Evolutionary conservation across 2,113 vertebrate genomes (phyloP), one percentile per base, ranked within the genome.

Genomic region (Grantiella picta): DNA sequence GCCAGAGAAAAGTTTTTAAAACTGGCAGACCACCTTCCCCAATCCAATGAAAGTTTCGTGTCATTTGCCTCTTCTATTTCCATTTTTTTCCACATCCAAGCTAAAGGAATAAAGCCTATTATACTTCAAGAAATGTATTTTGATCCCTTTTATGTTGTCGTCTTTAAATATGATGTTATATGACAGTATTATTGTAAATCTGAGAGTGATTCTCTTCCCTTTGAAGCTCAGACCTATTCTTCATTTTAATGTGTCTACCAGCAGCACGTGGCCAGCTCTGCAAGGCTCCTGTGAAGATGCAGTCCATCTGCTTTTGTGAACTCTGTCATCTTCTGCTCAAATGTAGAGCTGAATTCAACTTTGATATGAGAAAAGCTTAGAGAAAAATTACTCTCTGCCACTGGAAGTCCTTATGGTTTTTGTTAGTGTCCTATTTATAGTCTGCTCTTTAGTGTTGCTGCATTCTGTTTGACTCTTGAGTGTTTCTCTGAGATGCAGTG

Each of bases 181-280:
- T 92, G 93, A 86, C 78, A 83, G 75, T 72, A 80, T 96, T 95
- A 95, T 86, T 90, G 92, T 92, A 93, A 95, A 95, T 83, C 71
- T 77, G 64, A 90, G 63, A 85, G 60, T 75, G 40, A 82, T 85
- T 96, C 81, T 96, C 49, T 69, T 87, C 79, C 60, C 81, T 96
- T 95, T 96, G 94, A 95, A 97, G 82, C 87, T 63, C 54, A 88
- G 86, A 77, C 56, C 90, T 94, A 91, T 86, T 96, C 82, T 95
- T 93, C 94, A 90, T 96, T 97, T 95, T 88, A 88, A 93, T 90
- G 54, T 73, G 47, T 86, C 93, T 94, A 63, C 84, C 59, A 86
- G 90, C 47, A 88, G 70, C 91, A 81, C 3, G 2, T 89, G 92
- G 79, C 71, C 68, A 0, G 14, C 93, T 89, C 92, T 78, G 88